Base-by-base conservation (phyloP, 2,113 vertebrate genomes). In the Datnioides undecimradiatus region DNA sequence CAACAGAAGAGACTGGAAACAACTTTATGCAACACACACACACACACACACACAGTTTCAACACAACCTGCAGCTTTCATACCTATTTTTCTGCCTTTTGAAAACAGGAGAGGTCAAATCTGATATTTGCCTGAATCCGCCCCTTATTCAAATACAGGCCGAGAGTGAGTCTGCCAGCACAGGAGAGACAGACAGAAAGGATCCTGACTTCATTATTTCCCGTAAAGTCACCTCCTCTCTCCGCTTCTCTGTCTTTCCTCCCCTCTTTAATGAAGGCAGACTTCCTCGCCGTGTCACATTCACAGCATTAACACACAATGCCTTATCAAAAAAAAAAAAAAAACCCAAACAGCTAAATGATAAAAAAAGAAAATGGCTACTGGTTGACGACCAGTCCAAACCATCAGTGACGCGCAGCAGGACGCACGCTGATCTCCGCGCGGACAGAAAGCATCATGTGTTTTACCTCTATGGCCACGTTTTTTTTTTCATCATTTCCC, bases 221-320 rank as follows among this genome's bases (percentile, higher is more conserved):
- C 60, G 27, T 52, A 5, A 40, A 41, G n/a, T 25, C 29, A 27
- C 67, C 23, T 41, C 59, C 23, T 51, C 70, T 60, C 14, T 75
- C 13, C n/a, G n/a, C n/a, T n/a, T 66, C 16, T 40, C 51, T 49
- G 3, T 41, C 21, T 67, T 3, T 43, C 3, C 11, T 6, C 45
- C 69, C 25, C 6, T n/a, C n/a, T n/a, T n/a, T n/a, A n/a, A n/a
- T n/a, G n/a, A n/a, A n/a, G n/a, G n/a, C n/a, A n/a, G n/a, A n/a
- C n/a, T n/a, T n/a, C n/a, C n/a, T n/a, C n/a, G n/a, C n/a, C n/a
- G n/a, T n/a, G n/a, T n/a, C n/a, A 73, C 71, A 40, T 11, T 69
- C n/a, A 73, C 25, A 23, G n/a, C 8, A 81, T 88, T 82, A 72
- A 45, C 83, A 87, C 27, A 83, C 73, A 90, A 57, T 51, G 71